phyloP scores from a whole-genome alignment of 2,113 vertebrate species.

The Talpa occidentalis region DNA sequence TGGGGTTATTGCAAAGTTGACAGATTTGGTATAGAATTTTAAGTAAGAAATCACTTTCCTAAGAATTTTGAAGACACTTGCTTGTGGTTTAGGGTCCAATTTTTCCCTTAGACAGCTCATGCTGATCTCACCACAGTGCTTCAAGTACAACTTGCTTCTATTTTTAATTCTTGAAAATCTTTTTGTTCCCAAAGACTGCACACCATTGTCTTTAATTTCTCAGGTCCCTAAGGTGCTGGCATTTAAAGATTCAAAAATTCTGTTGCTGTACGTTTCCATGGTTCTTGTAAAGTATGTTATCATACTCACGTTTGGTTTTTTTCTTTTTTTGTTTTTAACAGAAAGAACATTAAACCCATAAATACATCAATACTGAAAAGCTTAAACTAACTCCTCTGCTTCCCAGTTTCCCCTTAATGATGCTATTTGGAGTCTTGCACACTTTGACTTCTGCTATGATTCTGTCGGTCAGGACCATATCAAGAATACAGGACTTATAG shows the following conservation, averaged over 20 bases:
- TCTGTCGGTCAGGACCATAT: neutral
- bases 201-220: neutral
- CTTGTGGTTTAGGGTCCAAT: neutral
- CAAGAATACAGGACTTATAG: neutral
- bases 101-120: neutral
- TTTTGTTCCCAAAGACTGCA: neutral
- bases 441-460: neutral
- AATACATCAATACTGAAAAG: neutral
- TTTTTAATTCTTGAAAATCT: neutral
- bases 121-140: neutral
- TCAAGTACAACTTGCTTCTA: neutral
- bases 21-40: neutral
- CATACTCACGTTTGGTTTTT: neutral
- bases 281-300: neutral
- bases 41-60: neutral
- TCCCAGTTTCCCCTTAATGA: neutral
- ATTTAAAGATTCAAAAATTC: neutral
- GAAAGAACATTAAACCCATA: neutral
- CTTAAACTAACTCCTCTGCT: neutral
- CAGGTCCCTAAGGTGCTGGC: neutral
- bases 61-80: neutral
- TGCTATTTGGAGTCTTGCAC: neutral
- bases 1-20: neutral
- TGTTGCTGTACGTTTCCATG: neutral
- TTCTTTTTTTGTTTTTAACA: neutral